These are phyloP conservation scores for Drosophila hawaiiensis DNA, from an alignment of 2,888 invertebrate species.

Conservation along the genomic window DNA sequence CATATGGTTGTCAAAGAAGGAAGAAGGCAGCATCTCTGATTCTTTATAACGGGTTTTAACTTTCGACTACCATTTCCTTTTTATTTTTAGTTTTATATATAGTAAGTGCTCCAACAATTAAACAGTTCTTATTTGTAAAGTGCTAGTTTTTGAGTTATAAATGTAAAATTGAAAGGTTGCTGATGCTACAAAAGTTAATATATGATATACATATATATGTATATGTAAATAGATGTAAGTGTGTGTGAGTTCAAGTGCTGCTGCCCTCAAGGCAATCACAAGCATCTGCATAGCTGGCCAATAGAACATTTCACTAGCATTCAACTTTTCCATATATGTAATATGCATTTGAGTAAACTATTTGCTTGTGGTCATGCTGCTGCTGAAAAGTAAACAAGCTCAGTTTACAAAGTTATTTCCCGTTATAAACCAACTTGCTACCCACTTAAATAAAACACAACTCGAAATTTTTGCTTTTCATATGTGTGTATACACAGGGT, in stretches of 20 bases:
- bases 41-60: not conserved
- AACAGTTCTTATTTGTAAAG: constrained; percentile 21
- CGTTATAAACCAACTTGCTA: not conserved
- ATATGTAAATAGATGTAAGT: not conserved
- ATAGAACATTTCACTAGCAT: constrained; percentile 23
- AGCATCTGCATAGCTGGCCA: constrained; percentile 6
- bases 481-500: no score
- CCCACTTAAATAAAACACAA: not conserved
- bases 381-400: not conserved
- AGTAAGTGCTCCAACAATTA: constrained; percentile 23
- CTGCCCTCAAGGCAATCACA: constrained; percentile 25
- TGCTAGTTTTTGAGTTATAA: constrained; percentile 31
- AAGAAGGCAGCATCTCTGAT: not conserved
- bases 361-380: not conserved
- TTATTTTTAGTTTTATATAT: not conserved
- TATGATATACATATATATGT: constrained; percentile 13
- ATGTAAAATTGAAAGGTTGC: constrained; percentile 40
- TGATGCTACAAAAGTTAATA: constrained; percentile 18
- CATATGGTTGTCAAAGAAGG: not conserved
- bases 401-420: not conserved
- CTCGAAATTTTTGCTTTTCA: not conserved
- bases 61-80: not conserved
- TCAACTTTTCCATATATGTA: not conserved
- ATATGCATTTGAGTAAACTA: constrained; percentile 26
- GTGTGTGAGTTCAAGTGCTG: constrained; percentile 1